Evolutionary conservation across 2,113 vertebrate genomes (phyloP).

Genomic region (Nematolebias whitei): DNA sequence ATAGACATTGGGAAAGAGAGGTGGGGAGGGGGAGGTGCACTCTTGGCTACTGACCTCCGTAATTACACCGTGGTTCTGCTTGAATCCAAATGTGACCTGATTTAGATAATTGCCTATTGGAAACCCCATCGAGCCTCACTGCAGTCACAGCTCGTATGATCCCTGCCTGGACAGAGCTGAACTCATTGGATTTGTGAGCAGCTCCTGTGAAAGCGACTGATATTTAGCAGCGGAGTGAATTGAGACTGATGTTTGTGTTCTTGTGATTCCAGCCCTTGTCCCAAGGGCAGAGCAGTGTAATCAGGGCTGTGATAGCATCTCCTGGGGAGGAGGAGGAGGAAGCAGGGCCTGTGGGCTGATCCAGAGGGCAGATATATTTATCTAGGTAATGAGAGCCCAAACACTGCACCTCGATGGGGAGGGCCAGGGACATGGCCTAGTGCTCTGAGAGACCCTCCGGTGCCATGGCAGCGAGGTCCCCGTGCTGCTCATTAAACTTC

Average conservation of each 20-base stretch:
- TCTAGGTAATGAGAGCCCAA: constrained; percentile 81
- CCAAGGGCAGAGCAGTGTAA: constrained; percentile 75
- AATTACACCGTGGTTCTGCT: constrained; percentile 76
- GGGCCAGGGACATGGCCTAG: constrained; percentile 76
- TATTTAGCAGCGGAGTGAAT: constrained; percentile 71
- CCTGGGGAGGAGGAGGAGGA: constrained; percentile 51
- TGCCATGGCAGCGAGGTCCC: constrained; percentile 84
- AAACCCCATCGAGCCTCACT: constrained; percentile 62
- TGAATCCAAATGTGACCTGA: constrained; percentile 78
- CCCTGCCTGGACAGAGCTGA: constrained; percentile 35
- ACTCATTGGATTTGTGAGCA: constrained; percentile 32
- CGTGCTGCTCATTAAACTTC: constrained; percentile 90
- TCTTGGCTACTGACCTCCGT: constrained; percentile 74
- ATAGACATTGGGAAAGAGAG: constrained; percentile 39
- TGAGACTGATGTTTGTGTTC: constrained; percentile 78
- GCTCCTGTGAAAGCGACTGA: constrained; percentile 37
- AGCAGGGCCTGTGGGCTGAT: constrained; percentile 65
- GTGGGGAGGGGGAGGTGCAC: constrained; percentile 37
- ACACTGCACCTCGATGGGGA: constrained; percentile 73
- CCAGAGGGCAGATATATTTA: constrained; percentile 78
- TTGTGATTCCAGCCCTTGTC: constrained; percentile 68
- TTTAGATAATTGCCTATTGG: constrained; percentile 79
- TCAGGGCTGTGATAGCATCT: constrained; percentile 80
- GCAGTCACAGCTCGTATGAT: constrained; percentile 50
- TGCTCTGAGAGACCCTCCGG: constrained; percentile 70